These are phyloP conservation scores for Anser brachyrhynchus DNA, from an alignment of 2,113 vertebrate species.

Conservation along the genomic window DNA sequence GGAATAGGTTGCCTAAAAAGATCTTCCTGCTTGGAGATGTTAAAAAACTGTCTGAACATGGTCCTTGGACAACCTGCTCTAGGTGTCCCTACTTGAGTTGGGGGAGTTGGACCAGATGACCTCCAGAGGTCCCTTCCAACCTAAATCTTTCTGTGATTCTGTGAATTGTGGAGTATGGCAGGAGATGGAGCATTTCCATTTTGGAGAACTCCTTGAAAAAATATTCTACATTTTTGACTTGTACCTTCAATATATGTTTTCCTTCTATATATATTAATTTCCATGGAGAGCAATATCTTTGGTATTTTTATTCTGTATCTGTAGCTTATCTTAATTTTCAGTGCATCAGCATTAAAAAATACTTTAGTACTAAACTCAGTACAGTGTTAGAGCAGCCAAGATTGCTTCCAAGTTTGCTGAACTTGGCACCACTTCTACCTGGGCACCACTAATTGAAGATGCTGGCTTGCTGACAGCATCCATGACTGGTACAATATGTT, in stretches of 20 bases:
- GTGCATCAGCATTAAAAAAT: background rate
- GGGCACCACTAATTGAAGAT: constrained; percentile 79
- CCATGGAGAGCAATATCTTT: background rate
- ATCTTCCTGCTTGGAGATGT: background rate
- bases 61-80: background rate
- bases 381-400: background rate
- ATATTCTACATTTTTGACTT: background rate
- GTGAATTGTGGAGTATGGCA: background rate
- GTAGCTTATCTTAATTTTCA: background rate
- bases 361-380: background rate
- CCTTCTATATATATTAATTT: background rate
- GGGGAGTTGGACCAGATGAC: background rate
- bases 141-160: background rate
- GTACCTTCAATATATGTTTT: background rate
- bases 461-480: constrained; percentile 80
- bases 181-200: background rate
- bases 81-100: background rate
- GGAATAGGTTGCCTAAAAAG: background rate
- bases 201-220: background rate
- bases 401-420: constrained; percentile 77
- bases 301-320: background rate
- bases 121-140: background rate
- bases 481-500: constrained; percentile 77
- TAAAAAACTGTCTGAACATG: background rate
- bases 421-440: constrained; percentile 79